Conservation (phyloP, 1,140 invertebrate species). For the Cylas formicarius region DNA sequence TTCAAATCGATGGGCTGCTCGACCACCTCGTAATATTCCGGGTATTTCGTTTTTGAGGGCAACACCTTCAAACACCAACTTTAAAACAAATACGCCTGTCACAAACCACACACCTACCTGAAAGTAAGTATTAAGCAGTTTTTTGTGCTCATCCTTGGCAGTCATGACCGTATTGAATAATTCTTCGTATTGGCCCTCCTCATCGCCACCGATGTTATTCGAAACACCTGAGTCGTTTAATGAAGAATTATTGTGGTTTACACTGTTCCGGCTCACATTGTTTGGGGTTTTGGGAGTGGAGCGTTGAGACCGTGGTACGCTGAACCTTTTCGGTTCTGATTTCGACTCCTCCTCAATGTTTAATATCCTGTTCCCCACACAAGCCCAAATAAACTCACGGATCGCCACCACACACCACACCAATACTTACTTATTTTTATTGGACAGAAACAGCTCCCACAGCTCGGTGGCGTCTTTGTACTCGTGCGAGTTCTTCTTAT, state of each 20-base stretch:
- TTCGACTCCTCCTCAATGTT: constrained; percentile 50
- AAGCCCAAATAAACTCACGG: constrained; percentile 6
- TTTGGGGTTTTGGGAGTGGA: constrained; percentile 20
- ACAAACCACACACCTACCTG: too few relatives aligned
- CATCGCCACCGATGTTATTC: constrained; percentile 56
- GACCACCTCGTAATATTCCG: constrained; percentile 94
- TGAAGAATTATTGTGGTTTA: constrained; percentile 38
- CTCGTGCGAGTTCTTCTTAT: constrained; percentile 79
- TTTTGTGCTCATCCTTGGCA: constrained; percentile 68
- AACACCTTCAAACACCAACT: too few relatives aligned
- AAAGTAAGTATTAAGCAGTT: constrained; percentile 75
- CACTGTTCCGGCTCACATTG: constrained; percentile 12
- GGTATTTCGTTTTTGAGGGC: constrained; percentile 86
- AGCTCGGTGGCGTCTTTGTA: constrained; percentile 86
- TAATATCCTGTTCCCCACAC: constrained; percentile 47
- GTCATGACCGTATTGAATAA: constrained; percentile 76
- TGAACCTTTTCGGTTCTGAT: constrained; percentile 35
- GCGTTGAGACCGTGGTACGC: too few relatives aligned
- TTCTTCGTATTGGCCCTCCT: constrained; percentile 57
- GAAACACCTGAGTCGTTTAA: constrained; percentile 64
- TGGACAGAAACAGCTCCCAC: constrained; percentile 72
- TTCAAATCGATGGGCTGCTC: constrained; percentile 93
- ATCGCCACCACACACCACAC: neutral
- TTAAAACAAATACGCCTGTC: too few relatives aligned
- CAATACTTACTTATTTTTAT: constrained; percentile 41